Evolutionary conservation across 2,797 vertebrate genomes (phyloP).

Genomic region (Streptopelia turtur): DNA sequence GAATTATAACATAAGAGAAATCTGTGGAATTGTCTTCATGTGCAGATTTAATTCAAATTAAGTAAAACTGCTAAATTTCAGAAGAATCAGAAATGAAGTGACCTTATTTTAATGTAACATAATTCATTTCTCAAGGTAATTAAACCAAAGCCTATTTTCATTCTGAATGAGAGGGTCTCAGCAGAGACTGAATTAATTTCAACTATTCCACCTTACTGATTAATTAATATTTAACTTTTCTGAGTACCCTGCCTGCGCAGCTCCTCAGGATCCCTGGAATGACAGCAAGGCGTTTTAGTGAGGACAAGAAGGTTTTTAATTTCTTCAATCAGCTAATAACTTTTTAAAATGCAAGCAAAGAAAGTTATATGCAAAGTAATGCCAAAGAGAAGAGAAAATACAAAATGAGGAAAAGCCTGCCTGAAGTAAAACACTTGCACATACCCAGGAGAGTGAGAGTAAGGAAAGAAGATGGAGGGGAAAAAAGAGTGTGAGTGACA

Average conservation of each 20-base stretch:
- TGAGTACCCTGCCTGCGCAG: not conserved
- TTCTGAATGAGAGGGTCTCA: not conserved
- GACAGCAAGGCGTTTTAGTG: not conserved
- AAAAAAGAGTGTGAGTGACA: not conserved
- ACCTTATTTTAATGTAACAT: not conserved
- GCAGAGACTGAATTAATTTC: conserved; percentile 6
- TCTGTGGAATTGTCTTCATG: not conserved
- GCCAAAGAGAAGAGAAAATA: not conserved
- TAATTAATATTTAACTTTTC: conserved; percentile 34
- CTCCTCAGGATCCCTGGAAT: not conserved
- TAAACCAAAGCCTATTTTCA: not conserved
- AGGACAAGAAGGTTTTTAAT: not conserved
- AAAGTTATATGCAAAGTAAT: not conserved
- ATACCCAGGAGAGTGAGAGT: not conserved
- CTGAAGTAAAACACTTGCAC: not conserved
- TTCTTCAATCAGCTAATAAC: not conserved
- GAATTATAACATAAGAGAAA: not conserved
- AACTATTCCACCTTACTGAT: conserved; percentile 6
- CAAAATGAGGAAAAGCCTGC: not conserved
- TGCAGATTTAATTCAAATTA: not conserved
- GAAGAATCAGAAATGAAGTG: not conserved
- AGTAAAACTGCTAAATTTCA: not conserved
- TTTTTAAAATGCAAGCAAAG: not conserved
- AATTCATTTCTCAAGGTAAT: conserved; percentile 19
- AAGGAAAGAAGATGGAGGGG: not conserved